Conservation (phyloP, 1,140 invertebrate species). For the Drosophila quadrilineata region DNA sequence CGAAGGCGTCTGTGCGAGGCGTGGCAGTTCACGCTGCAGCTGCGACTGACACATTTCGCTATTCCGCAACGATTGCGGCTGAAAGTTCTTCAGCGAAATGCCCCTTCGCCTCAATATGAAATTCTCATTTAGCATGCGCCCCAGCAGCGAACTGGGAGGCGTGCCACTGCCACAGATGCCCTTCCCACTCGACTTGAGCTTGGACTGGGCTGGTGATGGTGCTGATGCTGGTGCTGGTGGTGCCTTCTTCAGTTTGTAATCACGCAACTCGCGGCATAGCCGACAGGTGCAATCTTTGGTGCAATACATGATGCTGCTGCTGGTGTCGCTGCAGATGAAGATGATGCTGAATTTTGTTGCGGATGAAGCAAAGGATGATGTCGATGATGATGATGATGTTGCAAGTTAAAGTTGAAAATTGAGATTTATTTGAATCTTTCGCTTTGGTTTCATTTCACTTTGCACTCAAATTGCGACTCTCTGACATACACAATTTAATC, state of each 20-base stretch:
- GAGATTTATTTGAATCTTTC: neutral
- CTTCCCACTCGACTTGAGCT: neutral
- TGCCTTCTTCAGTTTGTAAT: slow-evolving; percentile 67
- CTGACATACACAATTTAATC: slow-evolving; percentile 52
- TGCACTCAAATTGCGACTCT: slow-evolving; percentile 26
- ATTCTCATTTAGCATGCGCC: slow-evolving; percentile 80
- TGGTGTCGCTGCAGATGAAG: neutral
- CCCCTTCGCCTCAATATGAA: slow-evolving; percentile 81
- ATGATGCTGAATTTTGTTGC: slow-evolving; percentile 57
- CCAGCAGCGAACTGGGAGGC: slow-evolving; percentile 54
- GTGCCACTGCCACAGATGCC: slow-evolving; percentile 7
- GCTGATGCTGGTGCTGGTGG: slow-evolving; percentile 11
- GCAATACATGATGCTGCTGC: slow-evolving; percentile 77
- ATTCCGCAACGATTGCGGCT: slow-evolving; percentile 73
- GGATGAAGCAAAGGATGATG: slow-evolving; percentile 54
- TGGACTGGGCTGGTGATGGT: neutral
- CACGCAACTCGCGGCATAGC: slow-evolving; percentile 82
- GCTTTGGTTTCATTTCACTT: slow-evolving; percentile 64
- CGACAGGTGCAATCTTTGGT: slow-evolving; percentile 82
- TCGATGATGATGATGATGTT: neutral
- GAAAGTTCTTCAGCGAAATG: slow-evolving; percentile 72
- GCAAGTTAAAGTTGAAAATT: slow-evolving; percentile 8
- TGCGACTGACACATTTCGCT: slow-evolving; percentile 71
- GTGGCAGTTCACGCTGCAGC: slow-evolving; percentile 43
- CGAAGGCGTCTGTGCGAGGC: slow-evolving; percentile 61